Evolutionary conservation across 2,888 invertebrate species (phyloP), one percentile per base, ranked within the genome.

Genomic region (Temnothorax ravouxi): DNA sequence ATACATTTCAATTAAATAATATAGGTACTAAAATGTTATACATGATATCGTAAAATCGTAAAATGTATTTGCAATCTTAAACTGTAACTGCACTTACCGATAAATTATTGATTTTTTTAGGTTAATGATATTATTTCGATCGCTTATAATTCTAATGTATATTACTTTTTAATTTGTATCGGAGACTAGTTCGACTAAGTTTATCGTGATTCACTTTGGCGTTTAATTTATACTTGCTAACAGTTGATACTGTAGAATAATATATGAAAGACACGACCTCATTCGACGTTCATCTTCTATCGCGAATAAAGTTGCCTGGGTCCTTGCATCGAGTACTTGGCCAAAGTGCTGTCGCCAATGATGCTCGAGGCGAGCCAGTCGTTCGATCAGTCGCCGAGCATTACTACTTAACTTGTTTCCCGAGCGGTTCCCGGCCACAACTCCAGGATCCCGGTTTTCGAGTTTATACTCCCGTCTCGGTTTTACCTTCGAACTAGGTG

Each of bases 351-450:
- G 54, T 77, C 56, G 77, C 54, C 69, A 52, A 69, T 56, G 44
- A 34, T 47, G 79, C 72, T 80, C 79, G 59, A 80, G 79, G 79
- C 79, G 18, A 81, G 62, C 52, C 41, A 81, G 62, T 41, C 41
- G 76, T 81, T 59, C 75, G 81, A 81, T 75, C 81, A 81, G 52
- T 76, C 64, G 75, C 29, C 41, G 81, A 75, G 81, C 76, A 41
- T 74, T 81, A 75, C 81, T 75, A 81, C 81, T 81, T 81, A 81
- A 81, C 81, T 81, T 64, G 81, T 75, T 81, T 61, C 75, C 29
- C 62, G 81, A 62, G 34, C 62, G 44, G 21, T 41, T 44, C 38
- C 41, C 25, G 61, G 5, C 52, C n/a, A n/a, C n/a, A 81, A 81
- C 56, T 79, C n/a, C 56, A 21, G 21, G 25, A 18, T 38, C 38